Conservation (phyloP, 2,113 vertebrate genomes). For the Chaenogobius annularis region DNA sequence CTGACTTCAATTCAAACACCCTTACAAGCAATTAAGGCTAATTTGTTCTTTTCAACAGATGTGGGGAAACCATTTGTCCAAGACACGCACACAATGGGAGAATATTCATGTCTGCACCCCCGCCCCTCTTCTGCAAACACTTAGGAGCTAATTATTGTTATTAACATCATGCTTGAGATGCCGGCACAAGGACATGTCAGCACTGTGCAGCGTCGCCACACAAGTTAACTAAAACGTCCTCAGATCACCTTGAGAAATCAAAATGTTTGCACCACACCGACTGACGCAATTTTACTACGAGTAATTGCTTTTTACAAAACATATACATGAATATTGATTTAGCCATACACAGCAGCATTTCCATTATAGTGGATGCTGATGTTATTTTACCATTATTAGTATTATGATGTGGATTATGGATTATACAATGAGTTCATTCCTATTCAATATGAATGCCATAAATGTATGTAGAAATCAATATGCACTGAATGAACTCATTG, state of each 20-base stretch:
- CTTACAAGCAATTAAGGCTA: conserved; percentile 76
- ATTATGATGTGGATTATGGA: conserved; percentile 45
- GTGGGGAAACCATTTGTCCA: conserved; percentile 70
- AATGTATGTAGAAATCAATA: conserved; percentile 54
- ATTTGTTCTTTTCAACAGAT: conserved; percentile 78
- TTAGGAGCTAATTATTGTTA: conserved; percentile 84
- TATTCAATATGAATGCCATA: conserved; percentile 53
- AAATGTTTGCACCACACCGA: conserved; percentile 58
- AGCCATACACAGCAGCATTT: conserved; percentile 53
- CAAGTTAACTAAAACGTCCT: conserved; percentile 59
- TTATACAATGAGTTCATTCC: conserved; percentile 35
- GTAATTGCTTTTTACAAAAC: conserved; percentile 58
- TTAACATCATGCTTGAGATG: conserved; percentile 83
- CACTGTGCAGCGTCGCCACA: conserved; percentile 69
- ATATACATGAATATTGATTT: conserved; percentile 72
- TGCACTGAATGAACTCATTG: conserved; percentile 40
- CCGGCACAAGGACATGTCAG: conserved; percentile 80
- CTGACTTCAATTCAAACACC: conserved; percentile 60
- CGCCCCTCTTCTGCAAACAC: conserved; percentile 71
- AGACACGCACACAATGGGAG: conserved; percentile 57
- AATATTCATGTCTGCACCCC: conserved; percentile 79
- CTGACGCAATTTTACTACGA: conserved; percentile 41
- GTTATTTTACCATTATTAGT: conserved; percentile 55
- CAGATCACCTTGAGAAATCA: conserved; percentile 78
- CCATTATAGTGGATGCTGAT: conserved; percentile 42